Conservation (phyloP, 2,113 vertebrate species). For the Daboia siamensis region DNA sequence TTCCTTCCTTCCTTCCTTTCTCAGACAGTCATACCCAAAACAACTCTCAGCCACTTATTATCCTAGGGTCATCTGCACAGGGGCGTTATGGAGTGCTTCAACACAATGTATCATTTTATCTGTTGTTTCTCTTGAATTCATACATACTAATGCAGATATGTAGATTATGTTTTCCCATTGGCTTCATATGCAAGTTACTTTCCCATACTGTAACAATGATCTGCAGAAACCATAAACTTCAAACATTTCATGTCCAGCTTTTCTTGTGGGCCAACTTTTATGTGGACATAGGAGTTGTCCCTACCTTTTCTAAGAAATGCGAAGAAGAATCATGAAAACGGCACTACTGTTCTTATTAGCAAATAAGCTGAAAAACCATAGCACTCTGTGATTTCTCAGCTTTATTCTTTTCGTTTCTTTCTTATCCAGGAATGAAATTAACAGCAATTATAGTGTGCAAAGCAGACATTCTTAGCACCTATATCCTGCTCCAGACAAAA, state of each 20-base stretch:
- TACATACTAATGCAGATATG: not conserved
- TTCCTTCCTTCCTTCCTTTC: not conserved
- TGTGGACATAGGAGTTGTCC: not conserved
- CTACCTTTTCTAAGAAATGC: not conserved
- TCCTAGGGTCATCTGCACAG: not conserved
- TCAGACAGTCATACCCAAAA: not conserved
- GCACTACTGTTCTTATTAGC: not conserved
- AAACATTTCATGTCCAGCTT: not conserved
- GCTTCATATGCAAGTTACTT: not conserved
- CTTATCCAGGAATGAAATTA: slow-evolving; percentile 6
- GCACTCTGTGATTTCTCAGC: not conserved
- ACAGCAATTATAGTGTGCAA: slow-evolving; percentile 20
- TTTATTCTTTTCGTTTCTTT: not conserved
- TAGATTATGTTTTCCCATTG: not conserved
- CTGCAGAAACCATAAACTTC: not conserved
- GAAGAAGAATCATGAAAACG: not conserved
- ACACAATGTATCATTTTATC: not conserved
- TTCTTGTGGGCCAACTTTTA: not conserved
- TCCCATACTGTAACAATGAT: not conserved
- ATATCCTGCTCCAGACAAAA: slow-evolving; percentile 2
- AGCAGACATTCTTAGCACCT: slow-evolving; percentile 6
- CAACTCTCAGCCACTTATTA: not conserved
- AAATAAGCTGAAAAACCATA: not conserved
- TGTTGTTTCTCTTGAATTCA: not conserved
- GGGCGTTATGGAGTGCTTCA: not conserved